Base-by-base conservation (phyloP, 2,113 vertebrate species). In the Phylloscopus whistleri region DNA sequence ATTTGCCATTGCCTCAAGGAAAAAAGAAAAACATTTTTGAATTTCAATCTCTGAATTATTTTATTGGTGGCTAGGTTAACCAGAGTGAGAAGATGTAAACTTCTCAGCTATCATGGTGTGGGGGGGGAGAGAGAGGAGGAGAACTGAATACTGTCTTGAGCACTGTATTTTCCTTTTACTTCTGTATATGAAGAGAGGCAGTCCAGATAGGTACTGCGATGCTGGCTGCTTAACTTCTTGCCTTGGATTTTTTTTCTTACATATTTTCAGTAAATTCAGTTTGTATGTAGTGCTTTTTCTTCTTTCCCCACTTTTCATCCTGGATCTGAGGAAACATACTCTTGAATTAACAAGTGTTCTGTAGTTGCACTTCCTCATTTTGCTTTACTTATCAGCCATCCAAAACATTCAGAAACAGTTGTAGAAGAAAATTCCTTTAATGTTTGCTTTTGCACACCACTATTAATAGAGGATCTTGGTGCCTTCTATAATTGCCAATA, bases 311-410 rank as follows among this genome's bases (percentile, higher is more conserved):
- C 9, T 8, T 33, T 86, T 74, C 37, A 16, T 19, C 31, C 37
- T 41, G 18, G 31, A 51, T 72, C 58, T 79, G 28, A 66, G 80
- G 84, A 91, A 94, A 33, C 22, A 39, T 68, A 39, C 16, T 85
- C 41, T 62, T 66, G 41, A 87, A 76, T 91, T 94, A 76, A 49
- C 24, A 49, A 79, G 44, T 33, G 23, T 44, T 78, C 44, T 51
- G 35, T 85, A 69, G 37, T 85, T 93, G 84, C 68, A 81, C 35
- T 89, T 94, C 66, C 64, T 87, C 26, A 8, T 74, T 94, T 94
- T 22, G 20, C 46, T 84, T 83, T 39, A 35, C 12, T 86, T 82
- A 48, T 18, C 33, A 73, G 24, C 37, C 28, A 48, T 58, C 51
- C 60, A 84, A 79, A 89, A 43, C 8, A 33, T 35, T 87, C 39